Conservation (phyloP, 2,797 vertebrate species). For the Sebastes trivittatus region DNA sequence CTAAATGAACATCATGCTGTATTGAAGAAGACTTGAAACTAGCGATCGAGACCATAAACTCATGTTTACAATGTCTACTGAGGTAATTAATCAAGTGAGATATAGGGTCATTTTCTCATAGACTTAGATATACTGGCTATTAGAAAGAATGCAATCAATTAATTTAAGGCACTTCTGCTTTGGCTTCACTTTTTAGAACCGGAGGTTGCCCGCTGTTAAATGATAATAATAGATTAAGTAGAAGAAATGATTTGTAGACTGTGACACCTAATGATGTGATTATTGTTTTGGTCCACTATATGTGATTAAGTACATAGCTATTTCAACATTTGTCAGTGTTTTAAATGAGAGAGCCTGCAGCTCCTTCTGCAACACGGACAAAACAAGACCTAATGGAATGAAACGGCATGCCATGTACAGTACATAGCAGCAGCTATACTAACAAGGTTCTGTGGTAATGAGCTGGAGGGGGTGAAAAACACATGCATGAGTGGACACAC, state of each 20-base stretch:
- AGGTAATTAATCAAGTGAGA: background rate
- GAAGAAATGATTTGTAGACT: background rate
- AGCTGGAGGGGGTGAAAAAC: slow-evolving; percentile 54
- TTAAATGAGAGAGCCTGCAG: slow-evolving; percentile 36
- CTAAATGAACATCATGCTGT: too few species aligned
- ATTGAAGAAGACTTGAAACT: too few species aligned
- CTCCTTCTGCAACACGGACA: slow-evolving; percentile 13
- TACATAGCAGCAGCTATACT: slow-evolving; percentile 46
- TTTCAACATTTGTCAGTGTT: slow-evolving; percentile 44
- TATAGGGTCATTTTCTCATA: background rate
- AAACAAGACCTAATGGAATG: slow-evolving; percentile 55
- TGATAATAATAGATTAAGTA: background rate
- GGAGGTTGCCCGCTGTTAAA: background rate
- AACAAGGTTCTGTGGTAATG: slow-evolving; percentile 65
- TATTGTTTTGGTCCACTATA: slow-evolving; percentile 22
- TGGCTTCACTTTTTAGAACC: background rate
- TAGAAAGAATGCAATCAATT: background rate
- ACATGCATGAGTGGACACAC: slow-evolving; percentile 37
- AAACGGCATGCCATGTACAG: slow-evolving; percentile 39
- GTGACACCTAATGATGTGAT: slow-evolving; percentile 19
- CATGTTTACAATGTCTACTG: too few species aligned
- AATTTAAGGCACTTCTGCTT: background rate
- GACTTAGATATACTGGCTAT: background rate
- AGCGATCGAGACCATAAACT: too few species aligned
- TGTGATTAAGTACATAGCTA: slow-evolving; percentile 35